These are phyloP conservation scores for Oreochromis spilurus DNA, from an alignment of 2,113 vertebrate species.

Conservation along the genomic window DNA sequence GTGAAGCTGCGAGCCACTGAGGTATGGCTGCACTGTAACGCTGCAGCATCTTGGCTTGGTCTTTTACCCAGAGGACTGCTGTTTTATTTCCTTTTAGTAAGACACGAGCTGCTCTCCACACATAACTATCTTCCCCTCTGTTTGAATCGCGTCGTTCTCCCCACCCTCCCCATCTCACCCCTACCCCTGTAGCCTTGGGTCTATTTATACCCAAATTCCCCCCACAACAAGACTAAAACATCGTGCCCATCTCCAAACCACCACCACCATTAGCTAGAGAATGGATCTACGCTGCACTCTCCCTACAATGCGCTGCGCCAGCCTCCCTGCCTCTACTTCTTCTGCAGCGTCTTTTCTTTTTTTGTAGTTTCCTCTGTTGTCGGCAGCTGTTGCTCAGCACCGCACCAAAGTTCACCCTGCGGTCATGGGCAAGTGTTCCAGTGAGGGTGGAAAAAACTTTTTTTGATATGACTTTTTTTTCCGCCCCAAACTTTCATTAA, in stretches of 20 bases:
- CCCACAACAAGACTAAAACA: conserved; percentile 21
- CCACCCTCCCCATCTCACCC: neutral
- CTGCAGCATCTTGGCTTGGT: neutral
- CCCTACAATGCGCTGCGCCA: neutral
- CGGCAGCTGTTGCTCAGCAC: conserved; percentile 63
- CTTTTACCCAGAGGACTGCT: neutral
- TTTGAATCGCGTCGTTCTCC: neutral
- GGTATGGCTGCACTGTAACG: neutral
- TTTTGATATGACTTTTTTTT: conserved; percentile 14
- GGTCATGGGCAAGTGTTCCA: conserved; percentile 55
- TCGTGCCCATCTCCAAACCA: conserved; percentile 8
- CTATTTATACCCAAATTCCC: conserved; percentile 35
- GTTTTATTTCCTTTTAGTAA: neutral
- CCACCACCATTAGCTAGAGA: conserved; percentile 11
- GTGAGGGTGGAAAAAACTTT: neutral
- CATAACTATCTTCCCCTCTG: conserved; percentile 5
- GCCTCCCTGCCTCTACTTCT: conserved; percentile 2
- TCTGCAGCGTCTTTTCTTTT: neutral
- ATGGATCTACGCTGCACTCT: neutral
- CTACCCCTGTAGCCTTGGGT: neutral
- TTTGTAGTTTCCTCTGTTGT: conserved; percentile 34
- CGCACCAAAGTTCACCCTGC: conserved; percentile 53
- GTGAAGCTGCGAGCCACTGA: neutral
- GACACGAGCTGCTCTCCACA: neutral
- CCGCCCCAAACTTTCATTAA: neutral